Evolutionary conservation across 2,797 vertebrate genomes (phyloP).

Genomic region (Alfaro cultratus): DNA sequence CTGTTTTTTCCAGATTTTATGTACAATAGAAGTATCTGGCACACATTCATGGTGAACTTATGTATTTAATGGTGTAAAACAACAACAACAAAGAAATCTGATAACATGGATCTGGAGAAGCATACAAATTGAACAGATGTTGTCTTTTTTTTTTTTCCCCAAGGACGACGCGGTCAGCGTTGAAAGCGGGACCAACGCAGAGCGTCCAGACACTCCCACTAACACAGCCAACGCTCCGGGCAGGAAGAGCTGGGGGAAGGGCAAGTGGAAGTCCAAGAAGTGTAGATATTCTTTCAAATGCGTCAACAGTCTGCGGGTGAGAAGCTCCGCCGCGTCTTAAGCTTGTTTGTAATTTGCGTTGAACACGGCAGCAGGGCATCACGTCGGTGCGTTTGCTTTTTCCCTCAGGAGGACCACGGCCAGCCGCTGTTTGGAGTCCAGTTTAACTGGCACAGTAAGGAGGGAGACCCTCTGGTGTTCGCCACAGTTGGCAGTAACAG

Average conservation of each 20-base stretch:
- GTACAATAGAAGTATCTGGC: background rate
- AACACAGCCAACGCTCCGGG: conserved; percentile 95
- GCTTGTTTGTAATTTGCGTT: background rate
- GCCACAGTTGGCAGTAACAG: conserved; percentile 98
- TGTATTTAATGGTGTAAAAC: background rate
- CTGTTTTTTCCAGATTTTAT: background rate
- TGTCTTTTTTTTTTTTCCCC: conserved; percentile 28
- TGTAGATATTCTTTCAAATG: conserved; percentile 99
- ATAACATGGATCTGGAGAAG: background rate
- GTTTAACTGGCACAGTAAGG: conserved; percentile 99
- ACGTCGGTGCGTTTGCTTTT: background rate
- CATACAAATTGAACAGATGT: background rate
- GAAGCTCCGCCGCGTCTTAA: conserved; percentile 19
- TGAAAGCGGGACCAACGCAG: conserved; percentile 93
- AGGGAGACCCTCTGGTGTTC: conserved; percentile 97
- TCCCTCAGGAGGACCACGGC: conserved; percentile 90
- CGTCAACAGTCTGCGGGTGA: conserved; percentile 96
- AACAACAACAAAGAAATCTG: background rate
- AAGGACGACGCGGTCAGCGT: conserved; percentile 96
- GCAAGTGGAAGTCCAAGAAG: conserved; percentile 99
- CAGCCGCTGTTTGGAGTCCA: conserved; percentile 98
- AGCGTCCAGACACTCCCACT: conserved; percentile 95
- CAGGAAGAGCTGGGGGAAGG: conserved; percentile 97
- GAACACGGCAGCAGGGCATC: background rate
- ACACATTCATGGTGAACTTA: background rate